Percentiles rank a stretch among this genome's conserved stretches.
Conservation (phyloP, 2,113 vertebrate species). For the Tympanuchus pallidicinctus region DNA sequence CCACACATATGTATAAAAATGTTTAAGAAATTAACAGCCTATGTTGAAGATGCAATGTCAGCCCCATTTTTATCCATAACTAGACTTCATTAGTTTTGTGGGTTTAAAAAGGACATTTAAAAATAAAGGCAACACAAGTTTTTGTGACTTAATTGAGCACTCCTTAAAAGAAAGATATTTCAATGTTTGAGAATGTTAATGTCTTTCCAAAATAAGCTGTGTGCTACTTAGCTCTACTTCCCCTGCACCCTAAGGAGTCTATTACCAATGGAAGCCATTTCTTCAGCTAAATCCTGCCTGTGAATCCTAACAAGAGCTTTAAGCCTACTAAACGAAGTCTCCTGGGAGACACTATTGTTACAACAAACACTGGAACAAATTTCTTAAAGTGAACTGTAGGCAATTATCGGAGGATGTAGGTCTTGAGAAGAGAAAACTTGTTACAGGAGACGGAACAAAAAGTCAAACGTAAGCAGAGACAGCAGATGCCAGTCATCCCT, state of each 20-base stretch:
- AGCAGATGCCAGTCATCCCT: neutral
- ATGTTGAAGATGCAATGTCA: conserved; percentile 43
- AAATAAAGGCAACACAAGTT: conserved; percentile 25
- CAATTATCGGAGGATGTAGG: neutral
- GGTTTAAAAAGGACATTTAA: conserved; percentile 54
- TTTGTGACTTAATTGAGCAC: conserved; percentile 11
- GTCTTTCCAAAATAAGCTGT: conserved; percentile 34
- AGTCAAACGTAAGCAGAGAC: conserved; percentile 26
- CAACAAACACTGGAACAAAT: conserved; percentile 25
- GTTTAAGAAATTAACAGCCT: conserved; percentile 40
- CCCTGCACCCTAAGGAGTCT: conserved; percentile 5
- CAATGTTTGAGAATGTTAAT: conserved; percentile 10
- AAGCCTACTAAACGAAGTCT: conserved; percentile 9
- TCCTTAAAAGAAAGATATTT: conserved; percentile 50
- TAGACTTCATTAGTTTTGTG: conserved; percentile 35
- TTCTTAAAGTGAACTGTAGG: conserved; percentile 36
- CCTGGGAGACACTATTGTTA: conserved; percentile 16
- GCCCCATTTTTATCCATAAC: conserved; percentile 26
- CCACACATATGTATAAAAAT: conserved; percentile 53
- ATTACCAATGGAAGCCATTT: conserved; percentile 43
- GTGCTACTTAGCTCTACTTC: conserved; percentile 11
- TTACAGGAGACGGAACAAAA: conserved; percentile 12
- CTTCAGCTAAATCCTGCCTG: conserved; percentile 3
- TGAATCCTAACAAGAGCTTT: conserved; percentile 23
- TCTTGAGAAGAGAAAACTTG: conserved; percentile 17